Percentiles rank a stretch among this genome's conserved stretches.
phyloP scores from a whole-genome alignment of 2,888 invertebrate species.

The Ptycholaimellus sp. region DNA sequence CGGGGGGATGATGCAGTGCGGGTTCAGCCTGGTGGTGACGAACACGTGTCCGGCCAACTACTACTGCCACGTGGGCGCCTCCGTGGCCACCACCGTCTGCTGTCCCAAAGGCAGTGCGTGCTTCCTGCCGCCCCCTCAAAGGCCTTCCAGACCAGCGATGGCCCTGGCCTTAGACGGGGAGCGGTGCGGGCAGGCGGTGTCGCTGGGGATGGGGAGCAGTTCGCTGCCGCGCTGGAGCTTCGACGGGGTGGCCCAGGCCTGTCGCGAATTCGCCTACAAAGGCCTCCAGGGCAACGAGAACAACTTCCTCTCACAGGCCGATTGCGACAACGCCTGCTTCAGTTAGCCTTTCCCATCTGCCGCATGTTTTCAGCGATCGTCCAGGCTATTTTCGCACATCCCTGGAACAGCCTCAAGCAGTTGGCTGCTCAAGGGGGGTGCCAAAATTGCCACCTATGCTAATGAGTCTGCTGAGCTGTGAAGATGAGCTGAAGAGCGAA shows the following conservation, averaged over 20 bases:
- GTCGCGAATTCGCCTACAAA: conserved; percentile 11
- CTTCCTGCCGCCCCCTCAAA: too few relatives aligned
- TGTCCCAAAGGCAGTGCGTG: conserved; percentile 19
- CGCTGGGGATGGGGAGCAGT: not conserved
- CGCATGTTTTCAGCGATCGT: too few relatives aligned
- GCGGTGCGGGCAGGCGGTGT: not conserved
- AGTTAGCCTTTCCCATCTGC: too few relatives aligned
- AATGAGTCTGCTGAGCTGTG: too few relatives aligned
- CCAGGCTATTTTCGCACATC: too few relatives aligned
- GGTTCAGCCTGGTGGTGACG: conserved; percentile 9
- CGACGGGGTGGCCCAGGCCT: conserved; percentile 11
- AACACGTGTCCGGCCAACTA: conserved; percentile 11
- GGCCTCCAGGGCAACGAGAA: conserved; percentile 18
- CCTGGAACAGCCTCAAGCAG: too few relatives aligned
- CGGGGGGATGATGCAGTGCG: conserved; percentile 8
- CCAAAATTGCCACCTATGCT: too few relatives aligned
- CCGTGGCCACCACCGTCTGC: conserved; percentile 20
- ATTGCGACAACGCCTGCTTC: conserved; percentile 14
- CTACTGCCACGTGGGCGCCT: conserved; percentile 22
- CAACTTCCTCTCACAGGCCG: conserved; percentile 11
- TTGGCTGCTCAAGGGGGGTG: too few relatives aligned
- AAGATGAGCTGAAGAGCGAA: too few relatives aligned
- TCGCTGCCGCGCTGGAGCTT: conserved; percentile 3
- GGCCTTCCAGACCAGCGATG: too few relatives aligned
- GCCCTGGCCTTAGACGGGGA: too few relatives aligned